These are phyloP conservation scores for Thelaira solivaga DNA, from an alignment of 2,888 invertebrate species.

Conservation along the genomic window DNA sequence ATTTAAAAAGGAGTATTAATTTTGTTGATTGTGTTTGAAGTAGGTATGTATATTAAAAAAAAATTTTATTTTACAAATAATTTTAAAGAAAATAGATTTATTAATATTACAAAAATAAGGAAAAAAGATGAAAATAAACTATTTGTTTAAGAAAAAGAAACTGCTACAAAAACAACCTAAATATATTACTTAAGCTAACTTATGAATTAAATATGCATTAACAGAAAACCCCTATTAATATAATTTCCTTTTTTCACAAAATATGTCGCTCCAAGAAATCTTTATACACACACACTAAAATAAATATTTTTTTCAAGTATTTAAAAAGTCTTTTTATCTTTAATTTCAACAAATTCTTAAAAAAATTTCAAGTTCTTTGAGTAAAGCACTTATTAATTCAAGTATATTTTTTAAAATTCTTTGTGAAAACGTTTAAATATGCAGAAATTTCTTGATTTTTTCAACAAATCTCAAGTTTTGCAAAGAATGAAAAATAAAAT, in stretches of 20 bases:
- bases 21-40: background rate
- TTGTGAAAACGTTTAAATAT: background rate
- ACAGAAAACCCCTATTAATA: slow-evolving; percentile 26
- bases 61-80: slow-evolving; percentile 26
- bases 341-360: background rate
- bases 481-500: slow-evolving; percentile 28
- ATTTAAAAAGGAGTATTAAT: background rate
- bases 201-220: slow-evolving; percentile 24
- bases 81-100: slow-evolving; percentile 6
- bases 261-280: slow-evolving; percentile 8
- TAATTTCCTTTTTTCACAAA: slow-evolving; percentile 50
- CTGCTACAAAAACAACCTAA: background rate
- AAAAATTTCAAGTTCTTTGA: slow-evolving; percentile 1
- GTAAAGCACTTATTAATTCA: slow-evolving; percentile 6
- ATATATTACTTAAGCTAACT: slow-evolving; percentile 29
- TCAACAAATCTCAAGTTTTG: background rate
- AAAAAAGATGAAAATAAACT: background rate
- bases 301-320: slow-evolving; percentile 8
- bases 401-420: background rate
- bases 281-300: slow-evolving; percentile 11
- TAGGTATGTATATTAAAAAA: background rate
- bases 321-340: background rate
- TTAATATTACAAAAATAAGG: background rate
- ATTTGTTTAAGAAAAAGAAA: too few species aligned
- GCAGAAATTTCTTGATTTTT: slow-evolving; percentile 1